Base-by-base conservation (phyloP, 2,888 invertebrate genomes). In the Lordiphosa andalusiaca region DNA sequence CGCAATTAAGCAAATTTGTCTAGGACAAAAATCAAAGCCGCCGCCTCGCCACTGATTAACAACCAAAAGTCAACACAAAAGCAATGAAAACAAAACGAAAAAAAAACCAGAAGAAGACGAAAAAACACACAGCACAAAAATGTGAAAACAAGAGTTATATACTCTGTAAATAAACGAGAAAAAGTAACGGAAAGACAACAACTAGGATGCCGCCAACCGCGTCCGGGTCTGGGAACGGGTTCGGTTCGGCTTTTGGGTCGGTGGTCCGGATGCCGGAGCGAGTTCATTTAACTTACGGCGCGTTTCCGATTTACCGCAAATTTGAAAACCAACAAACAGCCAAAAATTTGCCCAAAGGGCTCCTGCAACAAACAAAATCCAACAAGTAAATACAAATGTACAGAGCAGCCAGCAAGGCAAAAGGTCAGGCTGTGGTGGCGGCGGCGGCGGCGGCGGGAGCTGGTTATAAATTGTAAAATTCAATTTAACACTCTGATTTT, bases 221-320 rank as follows among this genome's bases (percentile, higher is more conserved):
- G 30, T 35, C 53, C 13, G 47, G 13, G 6, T 36, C 51, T 35
- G 61, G 47, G 16, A 33, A 38, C 30, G 50, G 19, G 59, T 61
- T 48, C 41, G 19, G 59, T 61, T 48, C 41, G 53, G 40, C n/a
- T 33, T 35, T 53, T 37, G 47, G 55, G 13, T 12, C 21, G 37
- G 25, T 37, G 48, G 38, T 16, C 6, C 35, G 36, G 19, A 39
- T 13, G 13, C 68, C 59, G 71, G 65, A 47, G 61, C 61, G 67
- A 84, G 81, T 81, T 84, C 80, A 82, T 84, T 81, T 84, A 84
- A 81, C 84, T 82, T 78, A 71, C 83, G 83, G 69, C 83, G 71
- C 56, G 71, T 73, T 81, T 84, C 85, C 80, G 83, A 84, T 81
- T 81, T 76, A 73, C 85, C 81, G 68, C 83, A 81, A 84, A 78